Evolutionary conservation across 2,888 invertebrate genomes (phyloP), one percentile per base, ranked within the genome.

Genomic region (Callosobruchus maculatus): DNA sequence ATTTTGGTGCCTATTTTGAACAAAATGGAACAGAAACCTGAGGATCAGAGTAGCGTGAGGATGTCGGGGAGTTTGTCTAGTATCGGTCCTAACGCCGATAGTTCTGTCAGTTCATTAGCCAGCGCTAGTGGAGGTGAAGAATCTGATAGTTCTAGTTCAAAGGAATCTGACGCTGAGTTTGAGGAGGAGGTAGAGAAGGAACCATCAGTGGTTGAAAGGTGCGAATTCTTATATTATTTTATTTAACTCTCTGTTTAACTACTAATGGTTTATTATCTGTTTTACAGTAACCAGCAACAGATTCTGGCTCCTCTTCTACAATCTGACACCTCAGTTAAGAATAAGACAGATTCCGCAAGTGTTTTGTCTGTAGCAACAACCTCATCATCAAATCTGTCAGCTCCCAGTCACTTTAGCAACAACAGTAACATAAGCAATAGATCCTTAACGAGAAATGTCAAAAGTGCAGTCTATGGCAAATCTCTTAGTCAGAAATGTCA

Each of bases 1-100:
- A 93, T 94, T 83, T 86, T 93, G 79, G 87, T 92, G 67, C 93
- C 93, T 31, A 92, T 93, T 74, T 91, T 93, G 77, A 91, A 91
- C 78, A 91, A 91, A 76, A 85, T 93, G 80, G 91, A 91, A 84
- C 82, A 84, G 74, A 84, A 82, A 75, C 79, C 76, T 66, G 81
- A 74, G 31, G 80, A 81, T 67, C 71, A 74, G 68, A 70, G 78
- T 70, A 72, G 73, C 49, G 31, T 80, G 20, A 84, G 81, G 75
- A 74, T 78, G 69, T 91, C 90, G 87, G 91, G 90, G 78, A 93
- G 93, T 81, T 89, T 92, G 68, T 93, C 93, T 0, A 93, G 93
- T 81, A 89, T 93, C 21, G 93, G 93, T 72, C 93, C 93, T 20
- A 90, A 93, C 78, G 88, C 92, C 26, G 93, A 94, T 86, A 93